A percentile compares a stretch with the other conserved stretches of the same genome.
Conservation (phyloP, 2,113 vertebrate species). For the Channa argus region DNA sequence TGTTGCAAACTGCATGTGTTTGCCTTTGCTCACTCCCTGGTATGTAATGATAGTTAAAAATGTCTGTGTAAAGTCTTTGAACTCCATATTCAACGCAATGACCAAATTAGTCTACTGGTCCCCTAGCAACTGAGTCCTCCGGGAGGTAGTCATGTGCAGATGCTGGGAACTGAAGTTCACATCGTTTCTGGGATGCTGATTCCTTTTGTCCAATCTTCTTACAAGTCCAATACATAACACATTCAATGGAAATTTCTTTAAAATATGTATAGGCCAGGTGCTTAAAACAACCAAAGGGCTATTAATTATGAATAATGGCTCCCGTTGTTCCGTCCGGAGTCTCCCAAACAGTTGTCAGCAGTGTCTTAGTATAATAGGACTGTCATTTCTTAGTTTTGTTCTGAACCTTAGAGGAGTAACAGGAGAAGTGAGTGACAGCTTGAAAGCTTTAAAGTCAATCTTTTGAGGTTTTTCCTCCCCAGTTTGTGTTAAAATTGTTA, state of each 20-base stretch:
- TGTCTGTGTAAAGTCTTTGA: slow-evolving; percentile 49
- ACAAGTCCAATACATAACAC: slow-evolving; percentile 74
- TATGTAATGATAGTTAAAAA: slow-evolving; percentile 34
- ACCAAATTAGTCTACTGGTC: slow-evolving; percentile 63
- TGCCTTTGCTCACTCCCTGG: slow-evolving; percentile 33
- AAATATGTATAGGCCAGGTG: slow-evolving; percentile 78
- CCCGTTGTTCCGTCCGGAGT: slow-evolving; percentile 67
- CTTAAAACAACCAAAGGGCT: slow-evolving; percentile 73
- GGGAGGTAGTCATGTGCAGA: slow-evolving; percentile 50
- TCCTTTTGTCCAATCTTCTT: slow-evolving; percentile 67
- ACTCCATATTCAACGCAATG: slow-evolving; percentile 52
- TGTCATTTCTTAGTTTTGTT: slow-evolving; percentile 49
- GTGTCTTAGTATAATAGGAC: slow-evolving; percentile 49
- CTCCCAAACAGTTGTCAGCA: slow-evolving; percentile 67
- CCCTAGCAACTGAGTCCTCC: slow-evolving; percentile 58
- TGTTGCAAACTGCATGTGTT: slow-evolving; percentile 34
- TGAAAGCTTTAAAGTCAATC: slow-evolving; percentile 19
- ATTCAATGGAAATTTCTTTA: slow-evolving; percentile 78
- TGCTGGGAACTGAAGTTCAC: slow-evolving; percentile 51
- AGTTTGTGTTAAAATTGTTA: slow-evolving; percentile 21
- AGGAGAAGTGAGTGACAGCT: slow-evolving; percentile 42
- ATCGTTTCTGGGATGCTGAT: slow-evolving; percentile 67
- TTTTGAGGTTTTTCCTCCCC: background rate
- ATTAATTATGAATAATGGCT: slow-evolving; percentile 78
- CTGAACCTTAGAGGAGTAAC: slow-evolving; percentile 11